Conservation (phyloP, 2,888 invertebrate genomes). For the Hymenopus coronatus region DNA sequence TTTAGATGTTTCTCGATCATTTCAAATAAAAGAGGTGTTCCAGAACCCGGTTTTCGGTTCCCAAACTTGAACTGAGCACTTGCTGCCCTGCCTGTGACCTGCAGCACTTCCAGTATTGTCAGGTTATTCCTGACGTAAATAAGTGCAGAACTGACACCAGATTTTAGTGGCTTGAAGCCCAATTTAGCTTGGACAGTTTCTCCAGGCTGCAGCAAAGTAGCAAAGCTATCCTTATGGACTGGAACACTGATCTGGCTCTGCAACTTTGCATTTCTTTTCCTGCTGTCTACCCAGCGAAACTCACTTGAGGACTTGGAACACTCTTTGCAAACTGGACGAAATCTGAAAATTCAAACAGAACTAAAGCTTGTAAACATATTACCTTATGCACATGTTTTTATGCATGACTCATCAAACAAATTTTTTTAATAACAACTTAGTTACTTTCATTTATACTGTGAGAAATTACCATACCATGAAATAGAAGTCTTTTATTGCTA, state of each 20-base stretch:
- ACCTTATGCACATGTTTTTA: too few species aligned
- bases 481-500: too few species aligned
- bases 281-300: conserved; percentile 13
- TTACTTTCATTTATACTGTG: too few species aligned
- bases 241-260: conserved; percentile 34
- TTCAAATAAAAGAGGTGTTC: conserved; percentile 77
- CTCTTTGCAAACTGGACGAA: conserved; percentile 39
- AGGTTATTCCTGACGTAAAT: conserved; percentile 74
- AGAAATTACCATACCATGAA: too few species aligned
- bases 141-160: conserved; percentile 49
- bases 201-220: conserved; percentile 59
- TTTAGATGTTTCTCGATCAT: conserved; percentile 63
- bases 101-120: conserved; percentile 83
- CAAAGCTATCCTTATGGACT: conserved; percentile 52
- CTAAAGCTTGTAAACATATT: not conserved
- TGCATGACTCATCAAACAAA: too few species aligned
- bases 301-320: conserved; percentile 34
- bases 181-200: conserved; percentile 52
- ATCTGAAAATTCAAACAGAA: conserved; percentile 33
- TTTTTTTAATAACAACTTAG: too few species aligned
- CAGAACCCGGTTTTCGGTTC: conserved; percentile 77
- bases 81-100: conserved; percentile 80
- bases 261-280: not conserved
- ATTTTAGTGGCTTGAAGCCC: conserved; percentile 50
- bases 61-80: conserved; percentile 84